Conservation (phyloP, 2,888 invertebrate species). For the Caenorhabditis drosophilae region DNA sequence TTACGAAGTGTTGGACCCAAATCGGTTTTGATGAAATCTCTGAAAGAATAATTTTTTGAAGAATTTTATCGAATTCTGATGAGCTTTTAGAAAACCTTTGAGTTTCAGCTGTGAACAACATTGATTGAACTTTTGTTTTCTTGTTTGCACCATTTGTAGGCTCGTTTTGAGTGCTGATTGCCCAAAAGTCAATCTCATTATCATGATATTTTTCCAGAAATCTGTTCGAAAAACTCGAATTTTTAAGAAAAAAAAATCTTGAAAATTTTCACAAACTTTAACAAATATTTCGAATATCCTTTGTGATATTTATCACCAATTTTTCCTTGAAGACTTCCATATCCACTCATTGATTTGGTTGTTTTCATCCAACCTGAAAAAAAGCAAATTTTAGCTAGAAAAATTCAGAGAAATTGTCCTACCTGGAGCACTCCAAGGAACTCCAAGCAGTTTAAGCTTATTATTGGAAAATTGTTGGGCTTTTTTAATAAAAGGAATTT, state of each 20-base stretch:
- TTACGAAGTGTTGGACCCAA: slow-evolving; percentile 79
- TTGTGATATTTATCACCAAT: slow-evolving; percentile 22
- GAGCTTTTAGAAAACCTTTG: slow-evolving; percentile 25
- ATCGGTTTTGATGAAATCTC: slow-evolving; percentile 78
- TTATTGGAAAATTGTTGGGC: slow-evolving; percentile 21
- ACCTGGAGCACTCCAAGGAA: slow-evolving; percentile 32
- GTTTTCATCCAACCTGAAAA: slow-evolving; percentile 37
- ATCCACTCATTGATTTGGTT: slow-evolving; percentile 17
- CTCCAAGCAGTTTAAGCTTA: slow-evolving; percentile 24
- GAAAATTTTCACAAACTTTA: too few species aligned
- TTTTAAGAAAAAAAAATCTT: too few species aligned
- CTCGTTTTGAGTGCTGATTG: slow-evolving; percentile 85
- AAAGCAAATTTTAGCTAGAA: too few species aligned
- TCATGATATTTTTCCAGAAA: slow-evolving; percentile 81
- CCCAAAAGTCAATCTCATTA: slow-evolving; percentile 78
- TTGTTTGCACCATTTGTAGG: slow-evolving; percentile 74
- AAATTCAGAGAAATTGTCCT: too few species aligned
- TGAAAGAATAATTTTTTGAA: slow-evolving; percentile 43
- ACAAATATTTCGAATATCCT: slow-evolving; percentile 18
- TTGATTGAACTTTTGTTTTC: slow-evolving; percentile 76
- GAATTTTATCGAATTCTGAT: background rate
- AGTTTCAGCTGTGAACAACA: slow-evolving; percentile 74
- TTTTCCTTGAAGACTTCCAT: slow-evolving; percentile 12
- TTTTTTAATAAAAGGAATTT: slow-evolving; percentile 28
- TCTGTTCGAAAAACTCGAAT: too few species aligned